phyloP scores from a whole-genome alignment of 2,797 vertebrate species.

The Poeciliopsis gracilis region DNA sequence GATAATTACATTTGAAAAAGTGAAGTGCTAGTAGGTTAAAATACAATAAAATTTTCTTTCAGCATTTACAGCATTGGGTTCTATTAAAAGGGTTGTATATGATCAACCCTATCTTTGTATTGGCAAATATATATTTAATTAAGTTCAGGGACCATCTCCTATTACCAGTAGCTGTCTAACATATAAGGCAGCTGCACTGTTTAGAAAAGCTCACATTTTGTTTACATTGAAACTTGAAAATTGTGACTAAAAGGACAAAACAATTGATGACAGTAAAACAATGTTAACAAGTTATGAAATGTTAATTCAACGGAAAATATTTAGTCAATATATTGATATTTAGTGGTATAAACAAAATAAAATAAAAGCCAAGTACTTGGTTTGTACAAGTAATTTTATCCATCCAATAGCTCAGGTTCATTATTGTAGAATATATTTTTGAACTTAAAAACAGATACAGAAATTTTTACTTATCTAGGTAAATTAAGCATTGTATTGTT shows the following conservation, averaged over 20 bases:
- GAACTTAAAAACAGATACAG: neutral
- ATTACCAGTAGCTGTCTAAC: no score
- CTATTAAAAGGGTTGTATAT: neutral
- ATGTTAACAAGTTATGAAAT: neutral
- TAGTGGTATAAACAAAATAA: neutral
- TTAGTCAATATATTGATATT: neutral
- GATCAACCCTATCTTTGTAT: no score
- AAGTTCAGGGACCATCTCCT: no score
- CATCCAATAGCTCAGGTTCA: neutral
- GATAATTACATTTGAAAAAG: neutral
- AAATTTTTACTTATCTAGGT: neutral
- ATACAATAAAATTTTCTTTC: neutral
- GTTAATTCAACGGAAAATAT: neutral
- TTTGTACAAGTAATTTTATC: neutral
- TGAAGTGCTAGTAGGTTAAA: neutral
- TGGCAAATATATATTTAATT: no score
- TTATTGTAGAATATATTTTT: neutral
- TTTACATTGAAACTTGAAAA: neutral
- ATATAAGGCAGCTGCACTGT: neutral
- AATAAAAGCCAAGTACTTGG: neutral
- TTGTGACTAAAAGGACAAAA: neutral
- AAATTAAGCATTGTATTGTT: neutral
- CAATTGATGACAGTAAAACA: neutral
- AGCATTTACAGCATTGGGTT: neutral
- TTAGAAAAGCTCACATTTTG: neutral